These are phyloP conservation scores for Lithophane socia DNA, from an alignment of 2,888 invertebrate species.

Conservation along the genomic window DNA sequence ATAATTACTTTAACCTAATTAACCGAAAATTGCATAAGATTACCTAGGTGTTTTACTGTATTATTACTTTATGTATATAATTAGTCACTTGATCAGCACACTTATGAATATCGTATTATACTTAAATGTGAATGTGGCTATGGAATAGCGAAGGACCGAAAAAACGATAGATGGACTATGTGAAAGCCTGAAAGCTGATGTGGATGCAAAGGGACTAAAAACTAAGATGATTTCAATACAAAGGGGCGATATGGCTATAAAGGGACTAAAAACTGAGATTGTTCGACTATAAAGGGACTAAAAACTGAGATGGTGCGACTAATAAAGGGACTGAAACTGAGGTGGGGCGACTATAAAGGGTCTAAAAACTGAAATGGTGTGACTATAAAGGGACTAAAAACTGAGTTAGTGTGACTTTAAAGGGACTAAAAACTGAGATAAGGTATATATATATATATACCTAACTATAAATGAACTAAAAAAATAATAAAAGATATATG, in stretches of 20 bases:
- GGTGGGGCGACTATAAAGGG: not conserved
- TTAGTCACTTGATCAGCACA: not conserved
- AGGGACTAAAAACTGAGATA: no score
- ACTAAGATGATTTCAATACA: not conserved
- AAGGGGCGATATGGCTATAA: not conserved
- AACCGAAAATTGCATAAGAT: not conserved
- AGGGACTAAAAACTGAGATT: not conserved
- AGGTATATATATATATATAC: no score
- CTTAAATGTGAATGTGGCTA: not conserved
- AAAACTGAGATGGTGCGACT: not conserved
- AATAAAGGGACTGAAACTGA: not conserved
- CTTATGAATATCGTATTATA: not conserved
- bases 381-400: not conserved
- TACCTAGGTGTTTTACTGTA: not conserved
- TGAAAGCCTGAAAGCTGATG: not conserved
- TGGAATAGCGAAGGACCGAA: not conserved
- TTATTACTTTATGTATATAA: not conserved
- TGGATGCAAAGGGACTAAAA: not conserved
- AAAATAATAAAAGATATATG: not conserved
- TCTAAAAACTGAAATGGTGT: no score
- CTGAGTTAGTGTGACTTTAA: not conserved
- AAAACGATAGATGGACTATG: not conserved
- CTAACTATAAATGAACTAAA: no score
- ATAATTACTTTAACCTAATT: not conserved
- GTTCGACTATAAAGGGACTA: not conserved